A percentile compares a stretch with the other conserved stretches of the same genome.
Evolutionary conservation across 1,140 invertebrate species (phyloP).

Genomic region (Contarinia nasturtii): DNA sequence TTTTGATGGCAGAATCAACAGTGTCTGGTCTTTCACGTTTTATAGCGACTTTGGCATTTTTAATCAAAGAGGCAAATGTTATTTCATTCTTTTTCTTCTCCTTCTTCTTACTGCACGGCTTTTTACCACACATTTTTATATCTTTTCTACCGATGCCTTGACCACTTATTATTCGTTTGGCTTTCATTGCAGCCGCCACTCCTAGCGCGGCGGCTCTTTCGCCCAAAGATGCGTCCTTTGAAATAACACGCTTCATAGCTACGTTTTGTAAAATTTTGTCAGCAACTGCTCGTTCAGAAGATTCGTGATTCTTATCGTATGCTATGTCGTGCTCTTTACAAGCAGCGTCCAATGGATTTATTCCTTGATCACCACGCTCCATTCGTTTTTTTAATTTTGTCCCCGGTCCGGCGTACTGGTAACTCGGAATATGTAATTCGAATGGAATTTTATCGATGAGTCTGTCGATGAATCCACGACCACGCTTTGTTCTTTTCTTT

Average conservation of each 20-base stretch:
- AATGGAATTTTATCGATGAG: slow-evolving; percentile 24
- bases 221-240: background rate
- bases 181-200: background rate
- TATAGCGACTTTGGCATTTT: background rate
- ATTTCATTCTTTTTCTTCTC: background rate
- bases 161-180: background rate
- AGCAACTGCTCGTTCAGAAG: slow-evolving; percentile 18
- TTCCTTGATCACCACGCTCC: slow-evolving; percentile 11
- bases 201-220: background rate
- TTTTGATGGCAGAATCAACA: slow-evolving; percentile 4
- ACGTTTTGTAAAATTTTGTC: slow-evolving; percentile 9
- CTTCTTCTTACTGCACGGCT: background rate
- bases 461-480: slow-evolving; percentile 13
- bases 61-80: background rate
- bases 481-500: slow-evolving; percentile 4
- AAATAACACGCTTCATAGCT: background rate
- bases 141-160: background rate
- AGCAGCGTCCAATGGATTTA: slow-evolving; percentile 17
- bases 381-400: slow-evolving; percentile 21
- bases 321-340: slow-evolving; percentile 17
- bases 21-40: background rate
- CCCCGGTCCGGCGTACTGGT: slow-evolving; percentile 26
- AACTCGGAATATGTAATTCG: slow-evolving; percentile 26
- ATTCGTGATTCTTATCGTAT: slow-evolving; percentile 18
- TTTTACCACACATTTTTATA: too few relatives aligned